Evolutionary conservation across 2,797 vertebrate genomes (phyloP).

Genomic region (Sorex maritimensis): DNA sequence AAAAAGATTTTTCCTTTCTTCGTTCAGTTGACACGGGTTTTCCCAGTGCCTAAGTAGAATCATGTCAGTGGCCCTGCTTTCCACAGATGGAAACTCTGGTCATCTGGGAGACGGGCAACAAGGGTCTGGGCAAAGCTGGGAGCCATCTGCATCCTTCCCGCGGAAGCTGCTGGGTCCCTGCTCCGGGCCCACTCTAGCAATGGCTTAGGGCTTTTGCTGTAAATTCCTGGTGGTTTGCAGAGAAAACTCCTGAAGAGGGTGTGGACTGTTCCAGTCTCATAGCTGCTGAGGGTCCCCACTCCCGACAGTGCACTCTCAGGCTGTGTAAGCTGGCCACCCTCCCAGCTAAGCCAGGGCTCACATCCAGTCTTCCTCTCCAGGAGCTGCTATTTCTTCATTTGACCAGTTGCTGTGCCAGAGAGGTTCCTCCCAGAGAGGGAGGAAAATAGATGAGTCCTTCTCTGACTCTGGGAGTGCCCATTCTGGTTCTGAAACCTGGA

Average conservation of each 20-base stretch:
- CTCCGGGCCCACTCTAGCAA: background rate
- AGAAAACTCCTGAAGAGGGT: conserved; percentile 7
- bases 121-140: background rate
- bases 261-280: background rate
- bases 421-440: background rate
- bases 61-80: background rate
- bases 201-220: background rate
- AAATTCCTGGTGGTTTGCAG: background rate
- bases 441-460: no score
- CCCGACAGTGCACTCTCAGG: background rate
- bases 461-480: background rate
- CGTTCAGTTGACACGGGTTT: background rate
- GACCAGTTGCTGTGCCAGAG: background rate
- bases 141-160: background rate
- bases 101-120: background rate
- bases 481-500: background rate
- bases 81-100: background rate
- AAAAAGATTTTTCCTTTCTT: background rate
- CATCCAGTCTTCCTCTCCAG: background rate
- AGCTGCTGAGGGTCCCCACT: background rate
- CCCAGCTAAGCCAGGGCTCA: background rate
- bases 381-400: background rate
- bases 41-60: background rate
- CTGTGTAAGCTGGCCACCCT: background rate
- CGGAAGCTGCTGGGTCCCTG: background rate